phyloP scores from a whole-genome alignment of 2,113 vertebrate genomes.

The Notechis scutatus region DNA sequence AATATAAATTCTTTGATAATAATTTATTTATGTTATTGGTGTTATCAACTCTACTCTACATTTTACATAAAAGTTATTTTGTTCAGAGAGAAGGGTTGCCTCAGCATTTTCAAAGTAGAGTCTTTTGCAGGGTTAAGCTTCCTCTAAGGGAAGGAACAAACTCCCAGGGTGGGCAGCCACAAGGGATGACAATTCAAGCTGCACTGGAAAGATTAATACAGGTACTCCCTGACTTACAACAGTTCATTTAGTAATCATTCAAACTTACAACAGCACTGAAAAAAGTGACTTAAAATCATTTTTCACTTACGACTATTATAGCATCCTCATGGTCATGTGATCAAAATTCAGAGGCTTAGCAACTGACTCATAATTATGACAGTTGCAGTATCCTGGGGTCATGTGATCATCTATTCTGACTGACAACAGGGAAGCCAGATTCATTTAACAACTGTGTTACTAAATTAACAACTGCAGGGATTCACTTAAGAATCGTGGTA shows the following conservation, averaged over 20 bases:
- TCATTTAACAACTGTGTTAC: not conserved
- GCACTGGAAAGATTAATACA: not conserved
- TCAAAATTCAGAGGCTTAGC: not conserved
- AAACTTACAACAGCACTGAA: not conserved
- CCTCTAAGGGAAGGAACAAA: not conserved
- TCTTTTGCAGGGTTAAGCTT: not conserved
- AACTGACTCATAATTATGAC: not conserved
- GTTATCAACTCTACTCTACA: not conserved
- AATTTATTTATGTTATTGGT: not conserved
- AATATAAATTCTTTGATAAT: not conserved
- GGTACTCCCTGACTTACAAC: not conserved
- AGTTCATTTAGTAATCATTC: not conserved
- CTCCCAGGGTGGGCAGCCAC: not conserved
- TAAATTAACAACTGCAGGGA: not conserved
- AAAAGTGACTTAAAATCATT: not conserved
- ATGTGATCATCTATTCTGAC: not conserved
- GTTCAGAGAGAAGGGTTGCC: not conserved
- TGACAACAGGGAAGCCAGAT: not conserved
- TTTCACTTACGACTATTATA: not conserved
- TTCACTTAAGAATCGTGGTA: not conserved
- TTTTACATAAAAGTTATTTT: not conserved
- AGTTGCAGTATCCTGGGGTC: not conserved
- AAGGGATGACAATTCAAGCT: not conserved
- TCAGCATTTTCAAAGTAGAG: not conserved
- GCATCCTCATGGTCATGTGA: not conserved